Evolutionary conservation across 2,113 vertebrate species (phyloP), one percentile per base, ranked within the genome.

Genomic region (Larimichthys crocea): DNA sequence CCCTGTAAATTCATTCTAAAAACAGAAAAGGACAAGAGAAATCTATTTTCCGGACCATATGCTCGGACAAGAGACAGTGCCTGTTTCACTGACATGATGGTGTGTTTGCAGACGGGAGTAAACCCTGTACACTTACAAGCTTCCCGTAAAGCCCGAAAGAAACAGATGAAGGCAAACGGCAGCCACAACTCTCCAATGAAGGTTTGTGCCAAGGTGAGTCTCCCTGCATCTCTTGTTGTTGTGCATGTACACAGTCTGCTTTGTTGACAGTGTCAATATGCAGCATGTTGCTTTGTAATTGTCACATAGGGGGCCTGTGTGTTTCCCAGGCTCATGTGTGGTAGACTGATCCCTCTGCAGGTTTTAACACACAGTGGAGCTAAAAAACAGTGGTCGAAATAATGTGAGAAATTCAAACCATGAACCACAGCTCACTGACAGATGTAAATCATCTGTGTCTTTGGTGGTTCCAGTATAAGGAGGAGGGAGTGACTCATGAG

Each of bases 81-180:
- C 16, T 20, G 46, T 40, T 52, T 11, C 0, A 53, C 48, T 57
- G 50, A 42, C 7, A 2, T n/a, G 59, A 9, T 59, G 40, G 10
- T 65, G 61, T 44, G 3, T 79, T 46, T 81, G 15, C 91, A 99
- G 98, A 99, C 97, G 0, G 96, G 97, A 20, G 93, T 99, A 2
- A 93, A 97, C 92, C 97, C 98, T 1, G 86, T 92, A 17, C 50
- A 85, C 56, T 66, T 99, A 49, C 92, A 96, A 86, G 91, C 95
- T 40, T 93, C 91, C 0, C 93, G 88, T 65, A 96, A 93, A 81
- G 95, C 95, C 77, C 91, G 86, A 15, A 88, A 83, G 76, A 96
- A 96, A 31, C 93, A 92, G 0, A 91, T 90, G 83, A 92, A 94
- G 94, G 82, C 61, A 79, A n/a, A 63, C 3, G 14, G 46, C 6